Conservation (phyloP, 2,888 invertebrate genomes). For the Chrysolina oricalcia region DNA sequence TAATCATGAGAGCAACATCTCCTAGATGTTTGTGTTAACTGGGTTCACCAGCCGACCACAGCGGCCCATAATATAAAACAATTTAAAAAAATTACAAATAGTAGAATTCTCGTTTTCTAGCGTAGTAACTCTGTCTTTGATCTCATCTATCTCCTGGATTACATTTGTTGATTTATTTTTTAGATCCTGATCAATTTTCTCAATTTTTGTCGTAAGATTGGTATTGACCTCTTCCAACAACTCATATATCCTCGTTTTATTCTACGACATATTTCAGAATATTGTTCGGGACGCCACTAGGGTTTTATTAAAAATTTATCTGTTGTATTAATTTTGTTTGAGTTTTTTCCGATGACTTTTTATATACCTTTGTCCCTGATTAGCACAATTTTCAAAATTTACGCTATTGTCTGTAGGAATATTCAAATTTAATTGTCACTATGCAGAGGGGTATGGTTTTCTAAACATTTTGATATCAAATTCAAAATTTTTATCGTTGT, state of each 20-base stretch:
- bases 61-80: too few relatives aligned
- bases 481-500: constrained; percentile 3
- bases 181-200: constrained; percentile 20
- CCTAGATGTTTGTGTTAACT: too few relatives aligned
- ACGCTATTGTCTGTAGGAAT: constrained; percentile 1
- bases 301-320: neutral
- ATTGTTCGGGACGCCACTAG: neutral
- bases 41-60: too few relatives aligned
- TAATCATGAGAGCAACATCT: too few relatives aligned
- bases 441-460: constrained; percentile 3
- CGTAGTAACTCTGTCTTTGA: constrained; percentile 8
- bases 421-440: neutral
- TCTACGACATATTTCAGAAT: constrained; percentile 2
- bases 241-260: constrained; percentile 17
- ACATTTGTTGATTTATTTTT: constrained; percentile 13
- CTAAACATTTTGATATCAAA: constrained; percentile 6
- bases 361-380: neutral
- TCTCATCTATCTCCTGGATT: constrained; percentile 17
- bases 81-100: too few relatives aligned
- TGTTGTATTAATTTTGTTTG: neutral
- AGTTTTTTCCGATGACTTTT: neutral
- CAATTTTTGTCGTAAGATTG: constrained; percentile 19
- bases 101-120: constrained; percentile 19
- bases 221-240: constrained; percentile 19
- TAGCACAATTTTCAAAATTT: neutral